Evolutionary conservation across 2,797 vertebrate species (phyloP), one percentile per base, ranked within the genome.

Genomic region (Sebastes minor): DNA sequence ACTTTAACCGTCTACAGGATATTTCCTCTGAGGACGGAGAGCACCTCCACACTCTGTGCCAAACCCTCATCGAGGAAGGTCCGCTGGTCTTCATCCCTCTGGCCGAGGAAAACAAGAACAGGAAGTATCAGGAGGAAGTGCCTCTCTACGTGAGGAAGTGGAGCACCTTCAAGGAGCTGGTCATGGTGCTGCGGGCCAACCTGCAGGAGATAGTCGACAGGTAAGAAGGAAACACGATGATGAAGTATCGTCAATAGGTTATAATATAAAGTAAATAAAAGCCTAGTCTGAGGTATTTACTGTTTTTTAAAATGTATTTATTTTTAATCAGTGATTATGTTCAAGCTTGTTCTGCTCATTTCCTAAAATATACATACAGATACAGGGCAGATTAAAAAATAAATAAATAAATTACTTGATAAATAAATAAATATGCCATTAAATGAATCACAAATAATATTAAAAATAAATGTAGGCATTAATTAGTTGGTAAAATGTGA

Each of bases 11-110:
- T 69, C 72, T 61, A 2, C 77, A 99, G 98, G 99, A 99, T 66
- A 99, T 99, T 90, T 99, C 99, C 3, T 97, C 98, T 5, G 97
- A 98, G 88, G 98, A 98, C 2, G 98, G 97, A 6, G 97, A 99
- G 75, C 94, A 97, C 74, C 88, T 99, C 11, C 95, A 98, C 86
- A 96, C 96, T 0, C 94, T 99, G 55, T 99, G 98, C 76, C 96
- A 95, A 89, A 96, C 92, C 62, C 84, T 99, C 91, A 95, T 98
- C 16, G 97, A 98, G 33, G 98, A 99, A 88, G 98, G 96, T 3
- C 98, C 98, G 0, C 95, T 96, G 4, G 96, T 99, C 69, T 99
- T 99, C 85, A 96, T 94, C 38, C 99, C 99, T 1, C 91, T 98
- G 18, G 93, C 95, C 0, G 98, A 98, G 67, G 97, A 98, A 0